phyloP scores from a whole-genome alignment of 2,888 invertebrate genomes.

The Holacanthella duospinosa region DNA sequence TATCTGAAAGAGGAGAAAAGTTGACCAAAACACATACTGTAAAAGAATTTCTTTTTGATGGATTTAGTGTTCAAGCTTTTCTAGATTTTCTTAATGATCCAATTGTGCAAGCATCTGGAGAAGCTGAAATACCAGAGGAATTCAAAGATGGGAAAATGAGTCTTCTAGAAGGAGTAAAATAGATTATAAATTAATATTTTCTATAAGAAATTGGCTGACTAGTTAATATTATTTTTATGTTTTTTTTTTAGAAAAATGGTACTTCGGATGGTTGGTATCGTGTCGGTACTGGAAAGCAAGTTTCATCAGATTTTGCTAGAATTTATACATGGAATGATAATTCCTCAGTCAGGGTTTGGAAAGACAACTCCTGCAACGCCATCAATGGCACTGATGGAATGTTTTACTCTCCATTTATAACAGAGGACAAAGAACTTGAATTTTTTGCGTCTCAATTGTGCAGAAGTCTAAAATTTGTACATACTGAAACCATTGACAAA shows the following conservation, averaged over 20 bases:
- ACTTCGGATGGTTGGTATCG: conserved; percentile 21
- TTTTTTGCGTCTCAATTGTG: not conserved
- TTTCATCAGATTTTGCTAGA: not conserved
- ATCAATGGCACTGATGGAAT: conserved; percentile 24
- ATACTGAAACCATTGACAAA: not conserved
- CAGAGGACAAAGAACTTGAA: not conserved
- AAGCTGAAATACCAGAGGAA: conserved; percentile 12
- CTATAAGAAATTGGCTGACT: not conserved
- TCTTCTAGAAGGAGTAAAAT: conserved; percentile 20
- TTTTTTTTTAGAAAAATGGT: conserved; percentile 21
- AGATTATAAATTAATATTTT: not conserved
- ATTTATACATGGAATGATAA: conserved; percentile 9
- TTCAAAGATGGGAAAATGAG: conserved; percentile 23
- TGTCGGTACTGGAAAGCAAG: conserved; percentile 14
- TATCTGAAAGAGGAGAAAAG: conserved; percentile 28
- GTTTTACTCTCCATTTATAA: conserved; percentile 17
- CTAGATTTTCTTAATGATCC: conserved; percentile 12
- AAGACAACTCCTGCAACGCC: conserved; percentile 15
- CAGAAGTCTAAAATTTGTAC: not conserved
- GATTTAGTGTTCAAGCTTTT: conserved; percentile 21
- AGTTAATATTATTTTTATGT: not conserved
- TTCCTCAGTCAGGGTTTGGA: conserved; percentile 15
- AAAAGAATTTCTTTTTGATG: conserved; percentile 25
- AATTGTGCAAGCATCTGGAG: conserved; percentile 14
- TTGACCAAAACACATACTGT: conserved; percentile 25